Evolutionary conservation across 2,888 invertebrate genomes (phyloP), one percentile per base, ranked within the genome.

Genomic region (Drosophila cognata): DNA sequence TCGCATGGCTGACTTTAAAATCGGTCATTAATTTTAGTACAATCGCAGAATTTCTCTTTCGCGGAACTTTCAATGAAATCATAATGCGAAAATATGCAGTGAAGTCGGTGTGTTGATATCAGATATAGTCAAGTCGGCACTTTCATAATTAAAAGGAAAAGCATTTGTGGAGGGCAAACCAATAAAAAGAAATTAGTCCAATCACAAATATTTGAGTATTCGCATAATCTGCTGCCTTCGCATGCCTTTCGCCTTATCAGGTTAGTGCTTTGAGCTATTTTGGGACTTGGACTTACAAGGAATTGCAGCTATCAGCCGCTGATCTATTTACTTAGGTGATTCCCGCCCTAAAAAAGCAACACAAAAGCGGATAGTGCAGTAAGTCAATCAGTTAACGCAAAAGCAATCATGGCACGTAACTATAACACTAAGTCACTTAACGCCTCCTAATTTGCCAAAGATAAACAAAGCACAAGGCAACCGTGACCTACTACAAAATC

Each of bases 401-500:
- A 51, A 51, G 21, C 51, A 51, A 65, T 41, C 43, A 13, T 11
- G 5, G 4, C 25, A 38, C 48, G 21, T 16, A 25, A 25, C 46
- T 46, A 46, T 16, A 4, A 18, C 7, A 43, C 18, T 38, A 46
- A 43, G 28, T 38, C 5, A 46, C 66, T 53, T 38, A 52, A 56
- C 56, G 63, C 25, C 56, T 35, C 51, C 31, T 29, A 55, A 63
- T 70, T 67, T 58, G 48, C 50, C 67, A 33, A 43, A 55, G 70
- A 79, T 74, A 74, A 73, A 58, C 48, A 35, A 25, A 63, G 50
- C 48, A 16, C 10, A 29, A 10, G 29, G 13, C 28, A 79, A 78
- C 74, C 81, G 81, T 77, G 81, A 82, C 81, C 84, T 84, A 81
- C 84, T 74, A 82, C 79, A 79, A 74, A 41, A 11, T 11, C 25